A percentile compares a stretch with the other conserved stretches of the same genome.
These are phyloP conservation scores for Caenorhabditis zanzibari DNA, from an alignment of 2,888 invertebrate genomes.

Conservation along the genomic window DNA sequence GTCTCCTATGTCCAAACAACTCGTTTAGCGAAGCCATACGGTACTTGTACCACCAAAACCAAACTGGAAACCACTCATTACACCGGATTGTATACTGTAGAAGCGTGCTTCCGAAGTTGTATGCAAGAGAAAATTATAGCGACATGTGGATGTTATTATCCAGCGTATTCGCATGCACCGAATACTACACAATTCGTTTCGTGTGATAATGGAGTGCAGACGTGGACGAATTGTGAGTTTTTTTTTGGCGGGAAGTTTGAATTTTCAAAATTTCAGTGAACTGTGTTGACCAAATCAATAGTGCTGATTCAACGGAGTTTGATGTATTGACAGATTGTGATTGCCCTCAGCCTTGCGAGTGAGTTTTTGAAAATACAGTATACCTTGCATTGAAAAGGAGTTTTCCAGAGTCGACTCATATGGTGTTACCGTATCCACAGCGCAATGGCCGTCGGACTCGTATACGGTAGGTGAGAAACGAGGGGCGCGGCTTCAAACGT, in stretches of 20 bases:
- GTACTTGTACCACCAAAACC: constrained; percentile 81
- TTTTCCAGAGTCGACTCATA: constrained; percentile 78
- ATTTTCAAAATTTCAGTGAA: constrained; percentile 73
- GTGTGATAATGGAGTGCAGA: constrained; percentile 62
- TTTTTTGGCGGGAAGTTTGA: not conserved
- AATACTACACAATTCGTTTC: constrained; percentile 60
- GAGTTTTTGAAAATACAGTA: constrained; percentile 15
- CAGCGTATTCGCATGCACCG: constrained; percentile 71
- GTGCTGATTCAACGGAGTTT: constrained; percentile 68
- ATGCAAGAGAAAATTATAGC: constrained; percentile 81
- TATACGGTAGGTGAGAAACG: constrained; percentile 78
- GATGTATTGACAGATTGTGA: constrained; percentile 77
- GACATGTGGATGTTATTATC: constrained; percentile 83
- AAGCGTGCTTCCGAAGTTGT: constrained; percentile 84
- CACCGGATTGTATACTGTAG: constrained; percentile 73
- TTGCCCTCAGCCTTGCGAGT: constrained; percentile 82
- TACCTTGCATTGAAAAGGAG: no score
- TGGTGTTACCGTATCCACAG: constrained; percentile 81
- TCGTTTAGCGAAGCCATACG: constrained; percentile 83
- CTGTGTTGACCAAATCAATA: constrained; percentile 75
- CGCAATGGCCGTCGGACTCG: constrained; percentile 80
- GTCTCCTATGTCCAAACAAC: constrained; percentile 82
- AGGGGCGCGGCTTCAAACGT: no score
- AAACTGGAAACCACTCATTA: constrained; percentile 66
- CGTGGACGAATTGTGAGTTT: constrained; percentile 48